Percentiles rank a stretch among this genome's conserved stretches.
Evolutionary conservation across 2,888 invertebrate species (phyloP).

Genomic region (Phaedon cochleariae): DNA sequence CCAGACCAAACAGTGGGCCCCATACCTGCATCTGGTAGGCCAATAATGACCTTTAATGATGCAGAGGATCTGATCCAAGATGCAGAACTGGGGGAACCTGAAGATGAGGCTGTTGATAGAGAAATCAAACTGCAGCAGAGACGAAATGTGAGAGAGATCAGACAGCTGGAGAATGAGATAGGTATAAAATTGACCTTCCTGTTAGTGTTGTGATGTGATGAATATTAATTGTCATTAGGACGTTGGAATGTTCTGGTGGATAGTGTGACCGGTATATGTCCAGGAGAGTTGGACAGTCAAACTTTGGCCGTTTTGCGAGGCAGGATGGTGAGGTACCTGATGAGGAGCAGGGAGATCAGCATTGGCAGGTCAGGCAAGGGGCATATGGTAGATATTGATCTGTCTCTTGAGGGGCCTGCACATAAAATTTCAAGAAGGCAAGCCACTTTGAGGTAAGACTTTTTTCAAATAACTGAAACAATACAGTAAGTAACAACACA

Average conservation of each 20-base stretch:
- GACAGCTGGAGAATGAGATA: slow-evolving; percentile 87
- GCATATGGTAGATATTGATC: slow-evolving; percentile 90
- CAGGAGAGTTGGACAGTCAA: slow-evolving; percentile 91
- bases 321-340: slow-evolving; percentile 89
- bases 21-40: slow-evolving; percentile 53
- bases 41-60: slow-evolving; percentile 83
- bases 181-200: slow-evolving; percentile 2
- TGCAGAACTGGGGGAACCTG: slow-evolving; percentile 80
- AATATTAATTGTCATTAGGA: slow-evolving; percentile 5
- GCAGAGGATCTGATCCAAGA: slow-evolving; percentile 91
- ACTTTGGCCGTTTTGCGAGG: slow-evolving; percentile 93
- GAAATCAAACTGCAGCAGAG: slow-evolving; percentile 79
- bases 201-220: neutral
- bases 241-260: slow-evolving; percentile 95
- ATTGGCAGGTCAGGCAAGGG: slow-evolving; percentile 91
- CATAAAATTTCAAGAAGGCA: slow-evolving; percentile 93
- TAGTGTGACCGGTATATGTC: slow-evolving; percentile 83
- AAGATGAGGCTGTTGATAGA: slow-evolving; percentile 82
- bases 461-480: too few relatives aligned
- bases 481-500: too few relatives aligned
- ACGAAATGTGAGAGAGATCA: slow-evolving; percentile 71
- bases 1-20: slow-evolving; percentile 82
- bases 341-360: slow-evolving; percentile 94
- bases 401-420: slow-evolving; percentile 92
- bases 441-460: slow-evolving; percentile 79